phyloP scores from a whole-genome alignment of 2,113 vertebrate species.

The Hydrochoerus hydrochaeris region DNA sequence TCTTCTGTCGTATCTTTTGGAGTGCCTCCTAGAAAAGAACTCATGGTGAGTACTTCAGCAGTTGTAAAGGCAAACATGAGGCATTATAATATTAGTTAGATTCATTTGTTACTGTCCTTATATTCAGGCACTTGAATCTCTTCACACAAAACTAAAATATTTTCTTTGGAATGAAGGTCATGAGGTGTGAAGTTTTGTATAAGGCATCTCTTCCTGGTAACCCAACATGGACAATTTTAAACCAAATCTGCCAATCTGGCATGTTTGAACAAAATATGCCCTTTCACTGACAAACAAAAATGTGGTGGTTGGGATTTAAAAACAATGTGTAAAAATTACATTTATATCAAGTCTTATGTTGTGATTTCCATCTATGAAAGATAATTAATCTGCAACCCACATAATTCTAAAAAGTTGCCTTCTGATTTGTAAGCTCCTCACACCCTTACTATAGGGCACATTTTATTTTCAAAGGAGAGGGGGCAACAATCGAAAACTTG shows the following conservation, averaged over 20 bases:
- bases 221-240: not conserved
- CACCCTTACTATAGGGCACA: not conserved
- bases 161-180: constrained; percentile 21
- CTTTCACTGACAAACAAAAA: constrained; percentile 48
- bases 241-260: constrained; percentile 44
- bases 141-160: constrained; percentile 44
- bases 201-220: not conserved
- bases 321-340: constrained; percentile 17
- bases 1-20: constrained; percentile 99
- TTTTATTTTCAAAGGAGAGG: not conserved
- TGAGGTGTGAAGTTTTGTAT: not conserved
- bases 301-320: constrained; percentile 12
- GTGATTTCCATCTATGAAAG: constrained; percentile 60
- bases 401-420: constrained; percentile 27
- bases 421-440: constrained; percentile 40
- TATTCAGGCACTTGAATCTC: constrained; percentile 9
- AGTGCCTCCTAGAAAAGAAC: constrained; percentile 93
- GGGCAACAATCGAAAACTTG: not conserved
- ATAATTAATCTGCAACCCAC: constrained; percentile 28
- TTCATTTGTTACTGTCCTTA: not conserved
- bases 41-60: constrained; percentile 37
- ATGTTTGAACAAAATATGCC: constrained; percentile 3
- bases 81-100: constrained; percentile 37
- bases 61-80: constrained; percentile 6
- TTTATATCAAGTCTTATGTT: constrained; percentile 32